Percentiles rank a stretch among this genome's conserved stretches.
phyloP scores from a whole-genome alignment of 2,113 vertebrate genomes.

The Marmota monax region DNA sequence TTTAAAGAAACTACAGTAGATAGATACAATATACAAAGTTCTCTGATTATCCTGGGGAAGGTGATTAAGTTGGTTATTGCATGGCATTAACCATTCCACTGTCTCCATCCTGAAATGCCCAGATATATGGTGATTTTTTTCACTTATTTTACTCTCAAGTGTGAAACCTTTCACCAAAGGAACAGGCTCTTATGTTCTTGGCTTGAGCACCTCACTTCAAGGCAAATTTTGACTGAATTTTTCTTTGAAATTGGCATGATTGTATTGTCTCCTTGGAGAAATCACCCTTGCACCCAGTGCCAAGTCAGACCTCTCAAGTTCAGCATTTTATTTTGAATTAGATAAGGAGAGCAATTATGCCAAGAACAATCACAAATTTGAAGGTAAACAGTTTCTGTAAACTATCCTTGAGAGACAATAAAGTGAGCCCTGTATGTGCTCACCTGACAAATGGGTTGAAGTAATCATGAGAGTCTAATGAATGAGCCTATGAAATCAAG shows the following conservation, averaged over 20 bases:
- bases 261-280: not conserved
- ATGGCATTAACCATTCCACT: not conserved
- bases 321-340: not conserved
- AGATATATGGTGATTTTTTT: not conserved
- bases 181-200: not conserved
- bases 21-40: not conserved
- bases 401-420: not conserved
- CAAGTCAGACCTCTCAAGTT: not conserved
- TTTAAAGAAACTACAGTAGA: conserved; percentile 25
- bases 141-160: not conserved
- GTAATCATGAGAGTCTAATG: not conserved
- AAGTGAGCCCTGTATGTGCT: not conserved
- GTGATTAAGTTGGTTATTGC: not conserved
- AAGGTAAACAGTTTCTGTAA: not conserved
- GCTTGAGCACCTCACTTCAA: not conserved
- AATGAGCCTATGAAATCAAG: not conserved
- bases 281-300: not conserved
- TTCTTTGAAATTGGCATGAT: not conserved
- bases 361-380: not conserved
- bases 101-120: not conserved
- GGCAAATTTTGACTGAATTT: not conserved
- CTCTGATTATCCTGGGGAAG: not conserved
- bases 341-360: not conserved
- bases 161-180: not conserved
- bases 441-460: not conserved